Conservation (phyloP, 2,797 vertebrate genomes). For the Limnodromus scolopaceus region DNA sequence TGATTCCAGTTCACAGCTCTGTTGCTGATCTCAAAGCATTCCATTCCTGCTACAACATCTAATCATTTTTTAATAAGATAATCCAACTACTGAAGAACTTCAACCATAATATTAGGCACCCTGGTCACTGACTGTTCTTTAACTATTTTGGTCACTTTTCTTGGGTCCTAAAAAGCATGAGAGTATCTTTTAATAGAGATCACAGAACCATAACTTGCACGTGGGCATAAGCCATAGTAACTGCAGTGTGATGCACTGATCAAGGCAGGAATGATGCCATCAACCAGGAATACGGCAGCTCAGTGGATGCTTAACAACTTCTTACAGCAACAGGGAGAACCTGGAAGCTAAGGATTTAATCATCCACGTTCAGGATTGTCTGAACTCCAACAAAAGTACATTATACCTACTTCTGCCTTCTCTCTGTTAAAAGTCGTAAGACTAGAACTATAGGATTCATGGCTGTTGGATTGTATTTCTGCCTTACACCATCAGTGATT, state of each 20-base stretch:
- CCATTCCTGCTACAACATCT: neutral
- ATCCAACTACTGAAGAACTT: neutral
- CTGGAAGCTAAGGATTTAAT: neutral
- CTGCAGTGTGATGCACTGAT: neutral
- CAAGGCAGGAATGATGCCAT: neutral
- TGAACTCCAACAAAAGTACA: neutral
- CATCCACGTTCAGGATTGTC: neutral
- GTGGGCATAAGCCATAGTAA: rapidly evolving
- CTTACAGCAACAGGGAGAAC: neutral
- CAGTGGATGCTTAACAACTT: neutral
- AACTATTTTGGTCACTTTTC: neutral
- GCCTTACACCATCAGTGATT: neutral
- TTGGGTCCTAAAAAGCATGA: neutral
- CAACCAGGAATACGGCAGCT: neutral
- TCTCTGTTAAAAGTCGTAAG: neutral
- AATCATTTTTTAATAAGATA: neutral
- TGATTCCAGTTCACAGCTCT: slow-evolving; percentile 19
- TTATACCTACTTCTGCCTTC: neutral
- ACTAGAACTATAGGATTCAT: neutral
- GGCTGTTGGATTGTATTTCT: neutral
- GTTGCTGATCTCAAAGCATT: slow-evolving; percentile 16
- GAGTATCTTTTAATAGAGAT: neutral
- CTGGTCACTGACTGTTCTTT: neutral
- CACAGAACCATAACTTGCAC: neutral
- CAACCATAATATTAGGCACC: neutral